Evolutionary conservation across 2,797 vertebrate species (phyloP).

Genomic region (Ispidina picta): DNA sequence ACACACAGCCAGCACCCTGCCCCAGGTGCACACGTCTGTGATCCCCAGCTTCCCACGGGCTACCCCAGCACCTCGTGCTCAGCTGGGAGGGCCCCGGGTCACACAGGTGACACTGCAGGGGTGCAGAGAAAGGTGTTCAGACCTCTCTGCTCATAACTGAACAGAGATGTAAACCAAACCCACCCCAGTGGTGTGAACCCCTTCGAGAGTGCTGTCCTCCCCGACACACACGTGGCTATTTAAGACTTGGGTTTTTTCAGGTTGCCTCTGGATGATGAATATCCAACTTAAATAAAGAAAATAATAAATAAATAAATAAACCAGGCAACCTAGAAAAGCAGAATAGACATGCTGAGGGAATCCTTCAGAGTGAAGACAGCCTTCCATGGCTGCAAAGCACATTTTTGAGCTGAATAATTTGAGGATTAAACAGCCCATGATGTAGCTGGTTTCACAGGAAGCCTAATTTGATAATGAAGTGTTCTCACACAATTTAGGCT

Average conservation of each 20-base stretch:
- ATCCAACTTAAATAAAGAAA: not conserved
- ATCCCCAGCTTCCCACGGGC: not conserved
- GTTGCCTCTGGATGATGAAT: not conserved
- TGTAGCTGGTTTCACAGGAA: slow-evolving; percentile 41
- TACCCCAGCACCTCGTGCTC: not conserved
- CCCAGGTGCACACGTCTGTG: no score
- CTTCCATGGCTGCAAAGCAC: slow-evolving; percentile 17
- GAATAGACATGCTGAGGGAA: not conserved
- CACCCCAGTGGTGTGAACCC: no score
- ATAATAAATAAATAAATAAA: not conserved
- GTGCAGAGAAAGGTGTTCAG: not conserved
- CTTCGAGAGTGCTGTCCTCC: no score
- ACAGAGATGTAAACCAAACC: no score
- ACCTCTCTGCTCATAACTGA: not conserved
- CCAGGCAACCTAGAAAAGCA: not conserved
- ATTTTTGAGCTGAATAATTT: slow-evolving; percentile 41
- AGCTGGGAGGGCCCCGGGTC: not conserved
- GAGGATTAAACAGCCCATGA: slow-evolving; percentile 19
- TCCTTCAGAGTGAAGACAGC: slow-evolving; percentile 28
- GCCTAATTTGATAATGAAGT: slow-evolving; percentile 44
- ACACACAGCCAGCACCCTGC: no score
- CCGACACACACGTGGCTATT: not conserved
- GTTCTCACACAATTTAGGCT: slow-evolving; percentile 16
- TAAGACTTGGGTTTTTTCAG: not conserved
- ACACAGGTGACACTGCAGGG: not conserved